Conservation (phyloP, 1,140 invertebrate species). For the Drosophila setifemur region DNA sequence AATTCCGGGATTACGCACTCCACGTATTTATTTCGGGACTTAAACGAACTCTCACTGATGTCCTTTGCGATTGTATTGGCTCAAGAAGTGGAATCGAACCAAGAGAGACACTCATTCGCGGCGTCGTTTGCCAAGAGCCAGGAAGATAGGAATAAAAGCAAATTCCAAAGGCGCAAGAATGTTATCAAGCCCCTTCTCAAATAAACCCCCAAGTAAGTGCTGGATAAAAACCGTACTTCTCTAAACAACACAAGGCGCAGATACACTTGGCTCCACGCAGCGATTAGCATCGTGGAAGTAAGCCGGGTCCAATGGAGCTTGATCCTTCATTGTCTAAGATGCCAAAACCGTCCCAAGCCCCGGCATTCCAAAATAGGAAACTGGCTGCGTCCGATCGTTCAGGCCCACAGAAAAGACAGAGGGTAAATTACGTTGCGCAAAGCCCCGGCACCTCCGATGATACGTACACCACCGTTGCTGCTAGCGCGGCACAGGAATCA, state of each 20-base stretch:
- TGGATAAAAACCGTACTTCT: slow-evolving; percentile 14
- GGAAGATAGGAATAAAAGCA: slow-evolving; percentile 15
- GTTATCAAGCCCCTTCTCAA: background rate
- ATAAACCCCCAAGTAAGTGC: background rate
- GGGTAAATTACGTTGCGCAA: slow-evolving; percentile 3
- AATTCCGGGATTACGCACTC: background rate
- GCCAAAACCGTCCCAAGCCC: background rate
- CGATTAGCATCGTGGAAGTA: too few species aligned
- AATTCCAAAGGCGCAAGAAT: slow-evolving; percentile 1
- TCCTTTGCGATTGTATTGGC: background rate
- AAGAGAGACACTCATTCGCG: slow-evolving; percentile 4
- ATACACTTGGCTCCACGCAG: background rate
- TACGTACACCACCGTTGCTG: background rate
- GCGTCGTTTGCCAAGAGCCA: slow-evolving; percentile 4
- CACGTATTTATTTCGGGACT: slow-evolving; percentile 3
- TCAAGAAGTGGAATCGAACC: slow-evolving; percentile 7
- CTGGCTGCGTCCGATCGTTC: slow-evolving; percentile 4
- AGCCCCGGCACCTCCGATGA: background rate
- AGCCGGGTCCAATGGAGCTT: too few species aligned
- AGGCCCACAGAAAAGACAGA: background rate
- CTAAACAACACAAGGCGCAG: slow-evolving; percentile 3
- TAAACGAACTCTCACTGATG: too few species aligned
- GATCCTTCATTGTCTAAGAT: slow-evolving; percentile 16
- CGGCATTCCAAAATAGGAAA: background rate
- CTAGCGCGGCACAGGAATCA: background rate